phyloP scores from a whole-genome alignment of 1,140 invertebrate genomes.

The Psix sp. region DNA sequence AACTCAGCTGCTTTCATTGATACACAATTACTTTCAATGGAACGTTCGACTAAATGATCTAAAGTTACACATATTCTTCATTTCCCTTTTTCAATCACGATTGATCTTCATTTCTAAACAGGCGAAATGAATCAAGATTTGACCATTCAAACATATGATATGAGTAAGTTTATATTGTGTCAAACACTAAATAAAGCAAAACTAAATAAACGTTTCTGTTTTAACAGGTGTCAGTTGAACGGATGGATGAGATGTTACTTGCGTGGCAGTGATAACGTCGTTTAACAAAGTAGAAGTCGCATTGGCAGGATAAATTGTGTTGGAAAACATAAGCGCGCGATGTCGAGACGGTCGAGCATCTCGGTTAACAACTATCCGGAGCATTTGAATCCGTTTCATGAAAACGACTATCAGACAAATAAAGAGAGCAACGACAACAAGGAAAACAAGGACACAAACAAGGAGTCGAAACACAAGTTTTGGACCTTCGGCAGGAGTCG shows the following conservation, averaged over 20 bases:
- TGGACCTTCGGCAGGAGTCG: conserved; percentile 70
- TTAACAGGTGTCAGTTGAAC: conserved; percentile 18
- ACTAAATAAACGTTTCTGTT: too few relatives aligned
- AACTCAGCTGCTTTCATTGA: conserved; percentile 46
- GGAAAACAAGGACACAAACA: conserved; percentile 58
- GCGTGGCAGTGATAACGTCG: conserved; percentile 25
- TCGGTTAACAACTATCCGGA: conserved; percentile 83
- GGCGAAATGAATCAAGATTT: too few relatives aligned
- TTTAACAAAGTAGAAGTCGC: conserved; percentile 13
- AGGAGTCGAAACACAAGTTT: conserved; percentile 70
- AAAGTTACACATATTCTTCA: too few relatives aligned
- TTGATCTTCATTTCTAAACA: too few relatives aligned
- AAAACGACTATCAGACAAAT: conserved; percentile 75
- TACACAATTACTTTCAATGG: conserved; percentile 50
- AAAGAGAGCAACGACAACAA: conserved; percentile 55
- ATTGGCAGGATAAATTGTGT: conserved; percentile 31
- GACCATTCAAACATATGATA: too few relatives aligned
- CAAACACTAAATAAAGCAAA: too few relatives aligned
- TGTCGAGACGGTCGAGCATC: conserved; percentile 71
- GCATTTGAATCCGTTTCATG: conserved; percentile 84
- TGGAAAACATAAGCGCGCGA: conserved; percentile 56
- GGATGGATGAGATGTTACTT: conserved; percentile 34
- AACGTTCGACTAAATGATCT: conserved; percentile 25
- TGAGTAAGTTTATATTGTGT: too few relatives aligned
- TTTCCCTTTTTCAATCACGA: too few relatives aligned